Percentiles rank a stretch among this genome's conserved stretches.
These are phyloP conservation scores for Pangasius mekongensis DNA, from an alignment of 2,797 vertebrate genomes.

Conservation along the genomic window DNA sequence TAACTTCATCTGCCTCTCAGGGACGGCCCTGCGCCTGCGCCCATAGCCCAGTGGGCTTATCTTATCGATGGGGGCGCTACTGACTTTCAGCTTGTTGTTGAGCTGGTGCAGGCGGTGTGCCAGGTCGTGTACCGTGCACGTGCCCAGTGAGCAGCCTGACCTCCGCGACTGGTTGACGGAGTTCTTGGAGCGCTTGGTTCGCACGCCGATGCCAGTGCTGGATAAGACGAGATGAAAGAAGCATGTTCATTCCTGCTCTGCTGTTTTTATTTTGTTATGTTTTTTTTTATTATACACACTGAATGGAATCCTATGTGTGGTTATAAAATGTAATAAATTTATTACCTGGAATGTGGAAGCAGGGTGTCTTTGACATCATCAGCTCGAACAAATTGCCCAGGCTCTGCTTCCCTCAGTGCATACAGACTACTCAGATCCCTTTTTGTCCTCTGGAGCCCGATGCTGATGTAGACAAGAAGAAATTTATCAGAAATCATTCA, in stretches of 20 bases:
- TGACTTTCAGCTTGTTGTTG: slow-evolving; percentile 81
- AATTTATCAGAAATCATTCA: not conserved
- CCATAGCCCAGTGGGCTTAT: slow-evolving; percentile 91
- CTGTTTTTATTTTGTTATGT: slow-evolving; percentile 14
- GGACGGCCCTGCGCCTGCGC: slow-evolving; percentile 81
- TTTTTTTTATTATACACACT: not conserved
- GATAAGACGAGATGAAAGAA: slow-evolving; percentile 47
- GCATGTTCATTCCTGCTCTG: slow-evolving; percentile 51
- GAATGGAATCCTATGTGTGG: not conserved
- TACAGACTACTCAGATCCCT: slow-evolving; percentile 76
- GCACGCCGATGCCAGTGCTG: slow-evolving; percentile 77
- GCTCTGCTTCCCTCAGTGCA: slow-evolving; percentile 66
- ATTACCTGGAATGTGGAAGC: slow-evolving; percentile 85
- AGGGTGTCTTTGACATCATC: slow-evolving; percentile 82
- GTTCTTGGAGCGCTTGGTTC: slow-evolving; percentile 88
- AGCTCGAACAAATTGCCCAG: slow-evolving; percentile 75
- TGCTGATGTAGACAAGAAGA: slow-evolving; percentile 77
- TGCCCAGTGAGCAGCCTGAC: slow-evolving; percentile 85
- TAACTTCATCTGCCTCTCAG: slow-evolving; percentile 65
- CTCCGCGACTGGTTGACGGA: slow-evolving; percentile 76
- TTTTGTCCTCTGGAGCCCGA: slow-evolving; percentile 83
- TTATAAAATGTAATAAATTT: slow-evolving; percentile 2
- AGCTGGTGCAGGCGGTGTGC: slow-evolving; percentile 86
- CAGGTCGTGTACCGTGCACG: slow-evolving; percentile 89
- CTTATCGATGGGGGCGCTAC: slow-evolving; percentile 80